These are phyloP conservation scores for Myotis brandtii DNA, from an alignment of 2,113 vertebrate genomes.

Conservation along the genomic window DNA sequence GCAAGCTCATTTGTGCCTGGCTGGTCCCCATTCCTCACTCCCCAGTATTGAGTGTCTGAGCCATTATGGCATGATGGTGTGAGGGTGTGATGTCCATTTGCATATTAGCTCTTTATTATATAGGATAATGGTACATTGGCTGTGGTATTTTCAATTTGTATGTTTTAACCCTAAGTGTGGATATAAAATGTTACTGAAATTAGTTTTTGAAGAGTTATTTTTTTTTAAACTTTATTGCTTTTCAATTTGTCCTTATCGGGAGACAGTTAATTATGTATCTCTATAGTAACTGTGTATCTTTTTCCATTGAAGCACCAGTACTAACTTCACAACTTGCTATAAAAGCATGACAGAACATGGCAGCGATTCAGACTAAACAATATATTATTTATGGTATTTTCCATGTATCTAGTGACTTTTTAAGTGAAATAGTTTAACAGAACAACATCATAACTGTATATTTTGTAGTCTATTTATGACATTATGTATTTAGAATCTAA, in stretches of 20 bases:
- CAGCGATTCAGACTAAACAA: not conserved
- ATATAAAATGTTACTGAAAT: conserved; percentile 20
- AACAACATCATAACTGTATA: not conserved
- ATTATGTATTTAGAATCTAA: not conserved
- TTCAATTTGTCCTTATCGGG: not conserved
- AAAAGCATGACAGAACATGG: not conserved
- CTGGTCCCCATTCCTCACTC: no score
- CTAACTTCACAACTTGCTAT: not conserved
- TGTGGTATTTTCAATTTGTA: conserved; percentile 38
- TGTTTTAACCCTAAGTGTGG: conserved; percentile 45
- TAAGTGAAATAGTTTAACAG: not conserved
- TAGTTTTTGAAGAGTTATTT: conserved; percentile 39
- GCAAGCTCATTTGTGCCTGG: no score
- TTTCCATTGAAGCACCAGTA: not conserved
- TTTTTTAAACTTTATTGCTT: conserved; percentile 39
- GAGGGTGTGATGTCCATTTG: no score
- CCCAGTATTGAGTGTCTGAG: no score
- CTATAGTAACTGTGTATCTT: not conserved
- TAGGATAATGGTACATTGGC: not conserved
- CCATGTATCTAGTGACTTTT: not conserved
- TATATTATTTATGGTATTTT: not conserved
- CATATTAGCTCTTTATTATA: no score
- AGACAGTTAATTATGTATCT: not conserved
- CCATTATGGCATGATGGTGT: no score
- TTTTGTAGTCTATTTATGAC: not conserved